These are phyloP conservation scores for Hemithea aestivaria DNA, from an alignment of 2,888 invertebrate genomes.

Conservation along the genomic window DNA sequence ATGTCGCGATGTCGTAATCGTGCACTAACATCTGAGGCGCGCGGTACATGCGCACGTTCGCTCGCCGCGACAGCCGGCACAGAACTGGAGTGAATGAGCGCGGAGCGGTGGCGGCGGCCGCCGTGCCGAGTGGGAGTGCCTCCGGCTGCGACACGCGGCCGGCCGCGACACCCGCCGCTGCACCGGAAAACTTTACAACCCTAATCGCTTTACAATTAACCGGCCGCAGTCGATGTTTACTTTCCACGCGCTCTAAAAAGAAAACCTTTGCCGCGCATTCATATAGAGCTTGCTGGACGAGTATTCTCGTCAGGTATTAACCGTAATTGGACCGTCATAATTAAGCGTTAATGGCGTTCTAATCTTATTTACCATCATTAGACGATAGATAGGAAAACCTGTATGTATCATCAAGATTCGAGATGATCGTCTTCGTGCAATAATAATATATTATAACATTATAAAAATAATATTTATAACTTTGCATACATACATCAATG, in stretches of 20 bases:
- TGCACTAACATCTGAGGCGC: constrained; percentile 72
- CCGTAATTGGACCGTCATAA: constrained; percentile 10
- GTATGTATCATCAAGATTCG: too few relatives aligned
- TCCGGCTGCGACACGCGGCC: constrained; percentile 58
- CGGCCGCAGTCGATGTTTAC: constrained; percentile 60
- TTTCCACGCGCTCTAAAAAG: constrained; percentile 45
- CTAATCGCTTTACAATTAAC: constrained; percentile 72
- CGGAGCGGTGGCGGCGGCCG: constrained; percentile 60
- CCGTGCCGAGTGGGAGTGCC: constrained; percentile 64
- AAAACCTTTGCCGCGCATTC: constrained; percentile 16
- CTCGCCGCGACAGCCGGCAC: constrained; percentile 68
- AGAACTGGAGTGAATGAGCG: constrained; percentile 73
- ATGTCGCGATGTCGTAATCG: constrained; percentile 74
- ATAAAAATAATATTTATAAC: too few relatives aligned
- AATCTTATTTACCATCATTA: constrained; percentile 1
- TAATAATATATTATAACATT: too few relatives aligned
- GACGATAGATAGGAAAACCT: too few relatives aligned
- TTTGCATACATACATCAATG: too few relatives aligned
- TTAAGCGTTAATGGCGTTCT: constrained; percentile 8
- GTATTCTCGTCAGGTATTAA: constrained; percentile 3
- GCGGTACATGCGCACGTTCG: constrained; percentile 57
- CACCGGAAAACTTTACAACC: constrained; percentile 74
- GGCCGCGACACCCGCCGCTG: constrained; percentile 45
- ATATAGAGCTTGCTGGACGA: constrained; percentile 6
- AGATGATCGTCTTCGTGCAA: too few relatives aligned